These are phyloP conservation scores for Paralichthys olivaceus DNA, from an alignment of 2,113 vertebrate species.

Conservation along the genomic window DNA sequence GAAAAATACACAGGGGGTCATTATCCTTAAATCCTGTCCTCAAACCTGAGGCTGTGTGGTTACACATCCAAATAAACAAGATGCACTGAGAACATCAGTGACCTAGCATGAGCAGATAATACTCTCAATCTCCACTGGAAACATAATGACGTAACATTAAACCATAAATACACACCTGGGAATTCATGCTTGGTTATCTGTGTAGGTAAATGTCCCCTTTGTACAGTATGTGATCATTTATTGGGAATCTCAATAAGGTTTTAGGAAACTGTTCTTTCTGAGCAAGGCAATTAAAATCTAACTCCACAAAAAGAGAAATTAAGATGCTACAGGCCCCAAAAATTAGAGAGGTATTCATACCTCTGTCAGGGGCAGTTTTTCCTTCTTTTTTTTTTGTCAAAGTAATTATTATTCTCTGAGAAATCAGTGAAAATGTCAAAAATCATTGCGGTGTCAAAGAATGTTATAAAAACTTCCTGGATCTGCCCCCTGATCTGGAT, in stretches of 20 bases:
- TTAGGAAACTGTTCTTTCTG: too few relatives aligned
- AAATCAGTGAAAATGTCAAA: too few relatives aligned
- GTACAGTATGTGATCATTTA: not conserved
- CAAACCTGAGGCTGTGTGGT: not conserved
- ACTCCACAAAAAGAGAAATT: too few relatives aligned
- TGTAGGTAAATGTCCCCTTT: constrained; percentile 1
- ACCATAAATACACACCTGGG: constrained; percentile 10
- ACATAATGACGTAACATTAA: not conserved
- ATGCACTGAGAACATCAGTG: not conserved
- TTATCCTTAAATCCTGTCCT: not conserved
- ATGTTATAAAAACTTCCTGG: too few relatives aligned
- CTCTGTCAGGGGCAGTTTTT: too few relatives aligned
- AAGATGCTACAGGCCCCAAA: too few relatives aligned
- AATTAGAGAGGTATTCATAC: too few relatives aligned
- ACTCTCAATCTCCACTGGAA: not conserved
- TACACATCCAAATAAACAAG: not conserved
- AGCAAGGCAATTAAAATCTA: too few relatives aligned
- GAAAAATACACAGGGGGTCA: not conserved
- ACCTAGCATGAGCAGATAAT: not conserved
- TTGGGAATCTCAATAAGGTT: not conserved
- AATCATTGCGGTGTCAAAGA: too few relatives aligned
- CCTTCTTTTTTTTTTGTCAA: too few relatives aligned
- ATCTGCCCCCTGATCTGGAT: too few relatives aligned
- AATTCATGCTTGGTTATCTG: not conserved
- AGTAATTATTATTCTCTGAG: too few relatives aligned